Evolutionary conservation across 2,888 invertebrate genomes (phyloP).

Genomic region (Spodoptera picta): DNA sequence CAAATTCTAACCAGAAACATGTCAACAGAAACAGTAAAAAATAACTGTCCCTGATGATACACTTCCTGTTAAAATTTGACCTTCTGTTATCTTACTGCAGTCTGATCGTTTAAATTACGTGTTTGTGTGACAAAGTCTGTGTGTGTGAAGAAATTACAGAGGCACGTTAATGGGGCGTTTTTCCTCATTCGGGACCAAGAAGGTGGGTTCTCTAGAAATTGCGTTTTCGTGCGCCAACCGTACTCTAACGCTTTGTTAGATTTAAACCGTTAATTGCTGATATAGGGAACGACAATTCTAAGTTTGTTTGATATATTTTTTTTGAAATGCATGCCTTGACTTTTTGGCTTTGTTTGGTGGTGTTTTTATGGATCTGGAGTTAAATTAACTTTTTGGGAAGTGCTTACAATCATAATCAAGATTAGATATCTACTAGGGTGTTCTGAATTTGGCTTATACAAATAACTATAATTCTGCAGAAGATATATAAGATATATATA

Average conservation of each 20-base stretch:
- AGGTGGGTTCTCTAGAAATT: slow-evolving; percentile 31
- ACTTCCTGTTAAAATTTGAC: not conserved
- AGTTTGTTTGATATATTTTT: slow-evolving; percentile 10
- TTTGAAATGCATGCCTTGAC: no score
- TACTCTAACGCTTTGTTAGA: slow-evolving; percentile 23
- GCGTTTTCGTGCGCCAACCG: slow-evolving; percentile 16
- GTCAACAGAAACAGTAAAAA: no score
- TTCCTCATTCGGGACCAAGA: slow-evolving; percentile 20
- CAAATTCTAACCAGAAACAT: no score
- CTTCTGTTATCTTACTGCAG: slow-evolving; percentile 13
- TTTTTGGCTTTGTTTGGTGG: no score
- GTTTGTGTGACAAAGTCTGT: slow-evolving; percentile 24
- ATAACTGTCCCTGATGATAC: not conserved
- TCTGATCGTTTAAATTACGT: slow-evolving; percentile 23
- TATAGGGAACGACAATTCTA: slow-evolving; percentile 8
- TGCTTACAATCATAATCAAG: no score
- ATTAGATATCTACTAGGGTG: no score
- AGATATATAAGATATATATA: no score
- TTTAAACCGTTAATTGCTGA: slow-evolving; percentile 29
- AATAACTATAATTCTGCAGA: no score
- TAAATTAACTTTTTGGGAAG: no score
- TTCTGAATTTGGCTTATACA: no score
- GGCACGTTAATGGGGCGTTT: slow-evolving; percentile 38
- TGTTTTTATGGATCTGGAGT: no score
- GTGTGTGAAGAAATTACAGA: slow-evolving; percentile 30